Evolutionary conservation across 2,888 invertebrate genomes (phyloP).

Genomic region (Dryadula phaetusa): DNA sequence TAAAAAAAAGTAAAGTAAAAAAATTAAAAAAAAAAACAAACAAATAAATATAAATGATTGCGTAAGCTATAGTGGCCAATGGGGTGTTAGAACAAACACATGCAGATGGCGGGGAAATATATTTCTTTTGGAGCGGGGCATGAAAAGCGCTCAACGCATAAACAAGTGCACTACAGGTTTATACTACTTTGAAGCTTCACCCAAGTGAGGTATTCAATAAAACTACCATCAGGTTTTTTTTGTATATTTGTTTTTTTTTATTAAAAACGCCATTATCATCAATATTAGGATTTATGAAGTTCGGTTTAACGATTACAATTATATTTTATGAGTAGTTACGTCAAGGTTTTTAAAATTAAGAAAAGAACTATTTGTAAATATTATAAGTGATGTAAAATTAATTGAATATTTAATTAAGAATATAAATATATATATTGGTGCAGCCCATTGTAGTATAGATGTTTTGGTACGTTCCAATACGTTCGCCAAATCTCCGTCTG

Average conservation of each 20-base stretch:
- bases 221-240: constrained; percentile 74
- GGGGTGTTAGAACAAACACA: constrained; percentile 73
- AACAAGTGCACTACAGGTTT: constrained; percentile 45
- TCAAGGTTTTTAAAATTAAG: constrained; percentile 79
- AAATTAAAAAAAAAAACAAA: constrained; percentile 61
- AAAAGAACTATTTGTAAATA: constrained; percentile 70
- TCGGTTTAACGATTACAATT: constrained; percentile 83
- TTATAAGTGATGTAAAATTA: constrained; percentile 51
- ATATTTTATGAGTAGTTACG: constrained; percentile 81
- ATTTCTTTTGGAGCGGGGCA: constrained; percentile 44
- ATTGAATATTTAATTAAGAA: constrained; percentile 45
- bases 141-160: constrained; percentile 47
- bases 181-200: constrained; percentile 34
- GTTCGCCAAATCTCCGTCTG: constrained; percentile 43
- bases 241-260: constrained; percentile 84
- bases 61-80: constrained; percentile 81
- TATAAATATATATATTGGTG: constrained; percentile 48
- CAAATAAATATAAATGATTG: constrained; percentile 75
- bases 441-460: constrained; percentile 54
- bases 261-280: constrained; percentile 85
- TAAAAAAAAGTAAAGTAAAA: constrained; percentile 59
- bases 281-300: constrained; percentile 85
- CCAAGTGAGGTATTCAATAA: constrained; percentile 60
- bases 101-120: constrained; percentile 63
- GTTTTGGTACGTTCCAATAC: constrained; percentile 31